A percentile compares a stretch with the other conserved stretches of the same genome.
Conservation (phyloP, 2,797 vertebrate genomes). For the Siniperca obscura region DNA sequence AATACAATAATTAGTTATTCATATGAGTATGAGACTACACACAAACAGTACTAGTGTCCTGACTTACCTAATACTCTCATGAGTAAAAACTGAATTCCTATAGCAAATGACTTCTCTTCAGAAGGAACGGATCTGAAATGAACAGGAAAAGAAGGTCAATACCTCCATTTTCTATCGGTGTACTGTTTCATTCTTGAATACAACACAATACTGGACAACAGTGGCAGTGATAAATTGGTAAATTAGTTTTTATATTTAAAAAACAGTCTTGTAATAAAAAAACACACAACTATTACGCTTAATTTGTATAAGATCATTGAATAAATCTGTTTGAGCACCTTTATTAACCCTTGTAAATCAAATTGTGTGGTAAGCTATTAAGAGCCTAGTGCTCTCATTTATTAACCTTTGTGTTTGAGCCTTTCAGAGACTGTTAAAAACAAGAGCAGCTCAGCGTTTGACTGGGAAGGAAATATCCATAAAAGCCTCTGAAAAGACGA, state of each 20-base stretch:
- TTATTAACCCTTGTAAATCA: no score
- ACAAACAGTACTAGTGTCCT: not conserved
- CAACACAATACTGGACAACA: not conserved
- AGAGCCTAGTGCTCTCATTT: not conserved
- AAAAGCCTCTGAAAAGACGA: not conserved
- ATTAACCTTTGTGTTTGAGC: conserved; percentile 8
- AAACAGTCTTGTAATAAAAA: not conserved
- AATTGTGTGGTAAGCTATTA: not conserved
- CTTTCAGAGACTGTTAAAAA: conserved; percentile 15
- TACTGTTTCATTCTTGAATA: not conserved
- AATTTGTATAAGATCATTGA: not conserved
- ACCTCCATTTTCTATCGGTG: not conserved
- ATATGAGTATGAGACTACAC: not conserved
- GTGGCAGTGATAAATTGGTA: not conserved
- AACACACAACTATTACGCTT: not conserved
- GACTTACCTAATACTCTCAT: conserved; percentile 94
- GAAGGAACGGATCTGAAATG: conserved; percentile 88
- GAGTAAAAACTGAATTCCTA: conserved; percentile 95
- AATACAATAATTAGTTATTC: not conserved
- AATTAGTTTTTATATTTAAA: conserved; percentile 6
- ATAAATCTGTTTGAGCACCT: not conserved
- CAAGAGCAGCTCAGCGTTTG: conserved; percentile 17
- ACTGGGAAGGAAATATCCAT: not conserved
- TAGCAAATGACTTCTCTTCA: conserved; percentile 96
- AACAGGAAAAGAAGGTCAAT: conserved; percentile 10